A percentile compares a stretch with the other conserved stretches of the same genome.
phyloP scores from a whole-genome alignment of 2,113 vertebrate species.

The Entomyzon cyanotis region DNA sequence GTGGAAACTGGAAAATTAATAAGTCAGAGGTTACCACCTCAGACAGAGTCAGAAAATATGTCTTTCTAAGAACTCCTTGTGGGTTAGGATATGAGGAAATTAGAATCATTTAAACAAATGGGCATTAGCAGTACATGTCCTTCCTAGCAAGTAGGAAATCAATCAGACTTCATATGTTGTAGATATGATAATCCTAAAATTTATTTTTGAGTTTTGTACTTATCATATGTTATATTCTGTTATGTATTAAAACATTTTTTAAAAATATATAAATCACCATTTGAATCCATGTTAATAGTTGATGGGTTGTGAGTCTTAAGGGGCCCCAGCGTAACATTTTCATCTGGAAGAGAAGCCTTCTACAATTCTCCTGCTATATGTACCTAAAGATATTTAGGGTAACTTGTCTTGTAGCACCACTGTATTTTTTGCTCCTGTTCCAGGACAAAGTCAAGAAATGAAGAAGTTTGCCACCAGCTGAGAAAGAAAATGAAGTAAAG shows the following conservation, averaged over 20 bases:
- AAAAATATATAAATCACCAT: not conserved
- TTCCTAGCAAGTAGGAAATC: not conserved
- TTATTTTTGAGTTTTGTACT: not conserved
- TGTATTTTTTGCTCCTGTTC: not conserved
- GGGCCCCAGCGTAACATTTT: not conserved
- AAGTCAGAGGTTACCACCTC: conserved; percentile 47
- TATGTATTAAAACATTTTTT: not conserved
- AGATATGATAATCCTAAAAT: not conserved
- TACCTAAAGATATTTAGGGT: not conserved
- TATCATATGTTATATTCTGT: not conserved
- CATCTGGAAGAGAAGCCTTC: not conserved
- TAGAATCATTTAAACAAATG: not conserved
- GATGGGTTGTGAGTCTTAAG: not conserved
- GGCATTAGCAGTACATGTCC: not conserved
- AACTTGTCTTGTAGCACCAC: not conserved
- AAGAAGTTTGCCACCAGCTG: not conserved
- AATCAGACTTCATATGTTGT: not conserved
- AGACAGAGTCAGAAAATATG: not conserved
- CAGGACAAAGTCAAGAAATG: not conserved
- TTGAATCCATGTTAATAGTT: not conserved
- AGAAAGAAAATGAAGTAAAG: not conserved
- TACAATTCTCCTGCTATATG: not conserved
- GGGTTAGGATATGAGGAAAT: not conserved
- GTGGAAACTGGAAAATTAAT: conserved; percentile 50
- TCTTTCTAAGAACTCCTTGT: conserved; percentile 14